These are phyloP conservation scores for Crocallis elinguaria DNA, from an alignment of 2,888 invertebrate species.

Conservation along the genomic window DNA sequence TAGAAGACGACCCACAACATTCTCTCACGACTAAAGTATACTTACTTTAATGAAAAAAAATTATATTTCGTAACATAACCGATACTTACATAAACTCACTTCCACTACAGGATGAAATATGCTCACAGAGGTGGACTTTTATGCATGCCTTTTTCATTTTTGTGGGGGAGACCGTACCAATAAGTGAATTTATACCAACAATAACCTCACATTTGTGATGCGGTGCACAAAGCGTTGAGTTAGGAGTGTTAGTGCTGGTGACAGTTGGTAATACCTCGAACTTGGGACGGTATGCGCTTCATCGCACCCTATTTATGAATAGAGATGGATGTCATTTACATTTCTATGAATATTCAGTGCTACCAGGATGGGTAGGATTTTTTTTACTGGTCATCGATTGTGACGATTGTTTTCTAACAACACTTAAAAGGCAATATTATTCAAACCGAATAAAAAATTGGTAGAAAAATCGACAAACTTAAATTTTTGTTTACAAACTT, in stretches of 20 bases:
- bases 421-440: too few species aligned
- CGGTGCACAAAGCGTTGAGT: conserved; percentile 54
- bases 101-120: conserved; percentile 14
- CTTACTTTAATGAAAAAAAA: background rate
- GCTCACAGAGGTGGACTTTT: conserved; percentile 3
- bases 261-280: conserved; percentile 45
- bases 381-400: background rate
- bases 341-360: background rate
- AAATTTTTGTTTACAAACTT: too few species aligned
- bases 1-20: background rate
- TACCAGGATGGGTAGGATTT: background rate
- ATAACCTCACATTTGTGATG: conserved; percentile 37
- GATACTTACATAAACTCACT: conserved; percentile 10
- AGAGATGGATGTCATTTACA: background rate
- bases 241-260: conserved; percentile 51
- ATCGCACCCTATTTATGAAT: conserved; percentile 2
- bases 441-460: too few species aligned
- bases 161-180: conserved; percentile 15
- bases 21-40: background rate
- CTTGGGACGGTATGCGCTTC: conserved; percentile 1
- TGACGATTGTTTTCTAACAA: too few species aligned
- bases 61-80: conserved; percentile 2
- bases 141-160: conserved; percentile 17
- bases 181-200: conserved; percentile 33
- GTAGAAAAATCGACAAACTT: too few species aligned